Percentiles rank a stretch among this genome's conserved stretches.
These are phyloP conservation scores for Lepilemur ruficaudatus DNA, from an alignment of 2,797 vertebrate species.

Conservation along the genomic window DNA sequence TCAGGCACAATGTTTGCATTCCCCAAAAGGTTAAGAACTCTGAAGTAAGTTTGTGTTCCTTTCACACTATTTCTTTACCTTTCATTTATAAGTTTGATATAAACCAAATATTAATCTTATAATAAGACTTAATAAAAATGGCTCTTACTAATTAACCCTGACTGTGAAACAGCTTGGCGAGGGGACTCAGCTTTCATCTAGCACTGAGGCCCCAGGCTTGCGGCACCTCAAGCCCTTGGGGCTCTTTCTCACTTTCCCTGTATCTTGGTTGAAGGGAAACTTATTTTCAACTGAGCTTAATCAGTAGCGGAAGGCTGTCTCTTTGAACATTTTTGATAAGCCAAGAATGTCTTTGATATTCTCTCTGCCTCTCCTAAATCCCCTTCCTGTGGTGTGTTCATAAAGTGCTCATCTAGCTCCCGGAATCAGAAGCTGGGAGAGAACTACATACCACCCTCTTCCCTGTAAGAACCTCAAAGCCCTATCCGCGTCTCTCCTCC, in stretches of 20 bases:
- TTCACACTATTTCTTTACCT: not conserved
- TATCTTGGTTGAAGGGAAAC: not conserved
- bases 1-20: not conserved
- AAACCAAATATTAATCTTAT: not conserved
- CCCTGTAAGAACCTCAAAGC: not conserved
- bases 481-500: not conserved
- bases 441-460: not conserved
- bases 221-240: not conserved
- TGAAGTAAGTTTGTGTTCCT: not conserved
- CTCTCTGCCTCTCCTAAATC: not conserved
- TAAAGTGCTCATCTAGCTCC: not conserved
- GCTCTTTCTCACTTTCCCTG: not conserved
- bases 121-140: slow-evolving; percentile 14
- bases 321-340: not conserved
- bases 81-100: slow-evolving; percentile 7
- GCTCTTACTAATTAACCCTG: not conserved
- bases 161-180: not conserved
- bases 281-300: not conserved
- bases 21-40: not conserved
- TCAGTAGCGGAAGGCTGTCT: not conserved
- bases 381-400: not conserved
- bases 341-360: not conserved
- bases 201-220: not conserved
- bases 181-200: not conserved
- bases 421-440: not conserved